Evolutionary conservation across 2,888 invertebrate species (phyloP), one percentile per base, ranked within the genome.

Genomic region (Tachystola acroxantha): DNA sequence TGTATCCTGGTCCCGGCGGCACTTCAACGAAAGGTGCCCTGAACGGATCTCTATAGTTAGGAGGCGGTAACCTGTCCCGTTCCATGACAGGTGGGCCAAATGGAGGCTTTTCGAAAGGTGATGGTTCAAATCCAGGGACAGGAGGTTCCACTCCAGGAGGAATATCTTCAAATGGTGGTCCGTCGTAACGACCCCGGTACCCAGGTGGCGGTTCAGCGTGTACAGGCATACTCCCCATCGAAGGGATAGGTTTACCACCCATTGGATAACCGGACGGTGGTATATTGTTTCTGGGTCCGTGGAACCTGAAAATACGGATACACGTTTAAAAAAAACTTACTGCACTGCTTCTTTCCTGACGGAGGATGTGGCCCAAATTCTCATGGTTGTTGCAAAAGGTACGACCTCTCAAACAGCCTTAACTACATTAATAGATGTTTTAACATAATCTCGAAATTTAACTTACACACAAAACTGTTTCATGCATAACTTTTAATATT

Each of bases 141-240:
- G 90, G 88, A 4, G 91, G 90, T 56, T 91, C 90, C 1, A 91
- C 90, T 9, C 90, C 90, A 6, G 90, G 90, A 10, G 90, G 90
- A 39, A 88, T 82, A 28, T 90, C 88, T 50, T 90, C 90, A 53
- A 89, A 90, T 35, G 86, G 66, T 12, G 80, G 78, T 6, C 48
- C 71, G 24, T 86, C 85, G 49, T 79, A 86, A 5, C 85, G 79
- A 32, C 77, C 79, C 32, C 79, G 66, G 55, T 78, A 85, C 3
- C 74, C 74, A n/a, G 73, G 68, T 13, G 72, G 68, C 16, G 65
- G 75, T 19, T 81, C 81, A 19, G 64, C 44, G 45, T 68, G 71
- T 14, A 71, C 45, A 7, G 69, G 62, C 5, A 76, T 48, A 48
- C 46, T 67, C 32, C 66, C 64, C 62, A 82, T 53, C 3, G 72